Evolutionary conservation across 2,113 vertebrate genomes (phyloP).

Genomic region (Chiloscyllium plagiosum): DNA sequence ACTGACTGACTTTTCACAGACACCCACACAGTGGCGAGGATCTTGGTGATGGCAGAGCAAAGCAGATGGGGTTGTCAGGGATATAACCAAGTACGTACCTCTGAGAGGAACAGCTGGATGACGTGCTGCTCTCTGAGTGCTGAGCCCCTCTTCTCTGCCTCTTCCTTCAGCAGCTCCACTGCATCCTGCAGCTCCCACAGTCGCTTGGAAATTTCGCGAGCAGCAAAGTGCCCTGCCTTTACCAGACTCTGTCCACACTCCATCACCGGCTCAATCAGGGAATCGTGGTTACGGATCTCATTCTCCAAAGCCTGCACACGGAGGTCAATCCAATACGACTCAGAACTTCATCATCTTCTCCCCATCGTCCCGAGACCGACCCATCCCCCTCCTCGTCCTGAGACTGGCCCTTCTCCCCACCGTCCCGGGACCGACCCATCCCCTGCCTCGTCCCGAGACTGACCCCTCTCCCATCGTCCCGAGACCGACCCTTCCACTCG

Average conservation of each 20-base stretch:
- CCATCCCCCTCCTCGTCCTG: no score
- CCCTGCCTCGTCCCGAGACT: neutral
- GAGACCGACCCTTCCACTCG: neutral
- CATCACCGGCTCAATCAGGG: conserved; percentile 64
- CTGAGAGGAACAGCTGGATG: conserved; percentile 64
- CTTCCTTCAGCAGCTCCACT: conserved; percentile 54
- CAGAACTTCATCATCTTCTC: no score
- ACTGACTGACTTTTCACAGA: neutral
- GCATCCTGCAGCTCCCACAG: conserved; percentile 63
- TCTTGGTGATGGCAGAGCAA: neutral
- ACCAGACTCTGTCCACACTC: conserved; percentile 68
- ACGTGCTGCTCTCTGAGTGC: conserved; percentile 64
- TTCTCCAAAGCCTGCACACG: conserved; percentile 63
- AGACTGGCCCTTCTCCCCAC: no score
- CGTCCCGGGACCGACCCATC: neutral
- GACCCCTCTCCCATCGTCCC: neutral
- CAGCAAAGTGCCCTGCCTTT: conserved; percentile 63
- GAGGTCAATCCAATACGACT: neutral
- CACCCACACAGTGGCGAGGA: neutral
- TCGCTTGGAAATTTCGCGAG: conserved; percentile 57
- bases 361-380: no score
- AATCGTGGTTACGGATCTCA: conserved; percentile 64
- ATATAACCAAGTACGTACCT: conserved; percentile 57
- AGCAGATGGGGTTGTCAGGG: neutral
- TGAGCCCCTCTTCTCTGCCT: conserved; percentile 53